A percentile compares a stretch with the other conserved stretches of the same genome.
These are phyloP conservation scores for Typhlomys cinereus DNA, from an alignment of 2,113 vertebrate species.

Conservation along the genomic window DNA sequence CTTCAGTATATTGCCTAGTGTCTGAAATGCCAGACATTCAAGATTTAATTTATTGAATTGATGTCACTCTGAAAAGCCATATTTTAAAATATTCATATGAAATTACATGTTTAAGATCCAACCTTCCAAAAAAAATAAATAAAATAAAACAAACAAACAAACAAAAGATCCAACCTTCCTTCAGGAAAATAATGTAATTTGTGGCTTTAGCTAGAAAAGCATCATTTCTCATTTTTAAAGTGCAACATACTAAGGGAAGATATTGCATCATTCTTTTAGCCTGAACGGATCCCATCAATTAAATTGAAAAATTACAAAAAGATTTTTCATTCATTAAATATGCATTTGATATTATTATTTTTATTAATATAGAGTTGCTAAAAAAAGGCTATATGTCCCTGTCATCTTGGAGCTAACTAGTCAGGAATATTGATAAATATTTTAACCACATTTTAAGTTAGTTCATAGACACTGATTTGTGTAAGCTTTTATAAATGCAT, in stretches of 20 bases:
- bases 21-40: neutral
- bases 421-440: neutral
- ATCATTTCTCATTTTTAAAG: conserved; percentile 52
- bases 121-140: too few relatives aligned
- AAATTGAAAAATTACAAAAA: conserved; percentile 43
- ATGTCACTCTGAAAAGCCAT: conserved; percentile 5
- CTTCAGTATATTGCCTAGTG: neutral
- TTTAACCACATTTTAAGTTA: neutral
- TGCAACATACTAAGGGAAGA: neutral
- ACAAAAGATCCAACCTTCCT: neutral
- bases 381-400: neutral
- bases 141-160: too few relatives aligned
- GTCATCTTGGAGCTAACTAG: neutral
- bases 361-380: conserved; percentile 7
- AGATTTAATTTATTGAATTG: neutral
- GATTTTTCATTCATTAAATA: conserved; percentile 54
- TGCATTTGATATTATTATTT: neutral
- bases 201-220: conserved; percentile 32
- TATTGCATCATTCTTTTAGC: conserved; percentile 50
- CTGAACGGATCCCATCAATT: neutral
- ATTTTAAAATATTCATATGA: conserved; percentile 3
- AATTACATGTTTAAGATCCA: conserved; percentile 31
- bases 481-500: neutral
- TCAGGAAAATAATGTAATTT: conserved; percentile 51
- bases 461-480: neutral